A percentile compares a stretch with the other conserved stretches of the same genome.
phyloP scores from a whole-genome alignment of 2,113 vertebrate genomes.

The Eclectus roratus region DNA sequence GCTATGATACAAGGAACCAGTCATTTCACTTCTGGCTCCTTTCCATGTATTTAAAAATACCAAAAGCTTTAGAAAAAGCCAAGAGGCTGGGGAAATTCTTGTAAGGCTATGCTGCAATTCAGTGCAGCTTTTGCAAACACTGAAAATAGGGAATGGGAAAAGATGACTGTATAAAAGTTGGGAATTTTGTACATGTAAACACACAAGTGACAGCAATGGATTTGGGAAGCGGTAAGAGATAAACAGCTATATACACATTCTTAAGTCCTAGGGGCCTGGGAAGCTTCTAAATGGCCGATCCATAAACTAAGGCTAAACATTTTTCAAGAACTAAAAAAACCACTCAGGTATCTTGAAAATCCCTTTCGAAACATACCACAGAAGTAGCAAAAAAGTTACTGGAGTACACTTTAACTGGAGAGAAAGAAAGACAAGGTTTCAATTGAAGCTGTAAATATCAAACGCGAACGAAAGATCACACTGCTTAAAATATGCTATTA shows the following conservation, averaged over 20 bases:
- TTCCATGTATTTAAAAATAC: slow-evolving; percentile 65
- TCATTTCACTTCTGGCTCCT: slow-evolving; percentile 45
- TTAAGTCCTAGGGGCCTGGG: not conserved
- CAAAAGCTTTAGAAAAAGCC: slow-evolving; percentile 50
- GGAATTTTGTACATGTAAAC: not conserved
- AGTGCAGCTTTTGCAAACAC: not conserved
- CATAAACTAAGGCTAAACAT: not conserved
- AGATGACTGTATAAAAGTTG: not conserved
- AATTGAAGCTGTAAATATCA: not conserved
- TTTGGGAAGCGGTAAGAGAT: not conserved
- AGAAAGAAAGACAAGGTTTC: not conserved
- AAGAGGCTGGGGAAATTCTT: slow-evolving; percentile 38
- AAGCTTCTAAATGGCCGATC: not conserved
- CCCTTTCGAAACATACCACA: not conserved
- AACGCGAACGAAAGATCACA: not conserved
- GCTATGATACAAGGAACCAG: slow-evolving; percentile 58
- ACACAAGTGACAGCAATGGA: not conserved
- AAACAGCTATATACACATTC: not conserved
- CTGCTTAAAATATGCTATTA: not conserved
- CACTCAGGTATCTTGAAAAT: not conserved
- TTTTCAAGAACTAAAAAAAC: not conserved
- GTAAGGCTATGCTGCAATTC: not conserved
- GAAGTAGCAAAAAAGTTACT: not conserved
- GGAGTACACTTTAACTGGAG: not conserved
- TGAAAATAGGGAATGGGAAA: not conserved